These are phyloP conservation scores for Germaria angustata DNA, from an alignment of 2,888 invertebrate genomes.

Conservation along the genomic window DNA sequence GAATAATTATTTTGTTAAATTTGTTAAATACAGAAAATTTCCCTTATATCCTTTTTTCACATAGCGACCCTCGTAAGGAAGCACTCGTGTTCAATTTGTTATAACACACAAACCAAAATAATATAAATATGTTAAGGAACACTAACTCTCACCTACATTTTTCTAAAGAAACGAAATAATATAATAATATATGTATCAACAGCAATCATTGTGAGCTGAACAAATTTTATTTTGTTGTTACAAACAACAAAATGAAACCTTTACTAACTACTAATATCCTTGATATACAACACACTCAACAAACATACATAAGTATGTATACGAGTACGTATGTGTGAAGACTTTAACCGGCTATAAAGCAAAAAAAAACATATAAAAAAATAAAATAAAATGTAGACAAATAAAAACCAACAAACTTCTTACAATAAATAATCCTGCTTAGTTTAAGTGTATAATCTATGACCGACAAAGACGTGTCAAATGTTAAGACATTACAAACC, in stretches of 20 bases:
- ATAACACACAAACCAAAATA: background rate
- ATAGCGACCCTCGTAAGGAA: background rate
- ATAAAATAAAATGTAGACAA: constrained; percentile 1
- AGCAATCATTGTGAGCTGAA: constrained; percentile 58
- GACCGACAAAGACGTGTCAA: constrained; percentile 77
- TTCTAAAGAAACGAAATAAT: constrained; percentile 23
- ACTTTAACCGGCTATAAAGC: constrained; percentile 14
- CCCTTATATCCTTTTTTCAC: no score
- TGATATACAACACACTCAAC: constrained; percentile 42
- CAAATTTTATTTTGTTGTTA: constrained; percentile 62
- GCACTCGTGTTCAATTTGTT: background rate
- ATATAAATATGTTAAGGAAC: constrained; percentile 18
- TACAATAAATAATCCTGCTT: constrained; percentile 62
- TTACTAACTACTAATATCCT: constrained; percentile 68
- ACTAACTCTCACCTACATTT: background rate
- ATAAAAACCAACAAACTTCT: constrained; percentile 39
- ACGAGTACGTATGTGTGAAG: background rate
- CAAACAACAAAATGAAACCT: constrained; percentile 60
- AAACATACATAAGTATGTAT: constrained; percentile 3
- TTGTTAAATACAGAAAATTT: no score
- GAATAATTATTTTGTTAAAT: no score
- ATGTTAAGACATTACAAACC: constrained; percentile 78
- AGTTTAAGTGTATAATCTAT: constrained; percentile 68
- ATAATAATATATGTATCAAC: constrained; percentile 52
- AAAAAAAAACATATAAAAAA: constrained; percentile 14